Evolutionary conservation across 1,140 invertebrate genomes (phyloP).

Genomic region (Copidosoma floridanum): DNA sequence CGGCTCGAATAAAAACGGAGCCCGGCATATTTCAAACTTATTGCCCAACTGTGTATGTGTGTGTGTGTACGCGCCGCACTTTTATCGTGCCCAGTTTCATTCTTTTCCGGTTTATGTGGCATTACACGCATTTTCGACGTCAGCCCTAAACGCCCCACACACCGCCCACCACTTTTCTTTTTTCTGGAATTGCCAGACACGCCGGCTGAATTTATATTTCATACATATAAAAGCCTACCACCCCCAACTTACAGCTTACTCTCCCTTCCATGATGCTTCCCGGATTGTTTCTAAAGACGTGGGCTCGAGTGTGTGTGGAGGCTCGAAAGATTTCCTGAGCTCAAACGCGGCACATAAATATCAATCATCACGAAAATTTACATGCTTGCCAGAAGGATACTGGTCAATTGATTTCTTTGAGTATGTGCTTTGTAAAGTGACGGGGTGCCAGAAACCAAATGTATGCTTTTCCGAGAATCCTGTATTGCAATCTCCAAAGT

Average conservation of each 20-base stretch:
- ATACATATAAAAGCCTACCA: not conserved
- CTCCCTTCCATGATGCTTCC: not conserved
- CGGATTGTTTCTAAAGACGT: slow-evolving; percentile 10
- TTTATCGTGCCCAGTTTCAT: slow-evolving; percentile 45
- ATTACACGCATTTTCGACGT: slow-evolving; percentile 36
- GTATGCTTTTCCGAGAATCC: too few species aligned
- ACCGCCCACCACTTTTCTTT: too few species aligned
- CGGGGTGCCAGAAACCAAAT: too few species aligned
- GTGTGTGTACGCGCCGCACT: too few species aligned
- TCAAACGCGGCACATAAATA: too few species aligned
- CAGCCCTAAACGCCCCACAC: not conserved
- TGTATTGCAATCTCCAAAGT: too few species aligned
- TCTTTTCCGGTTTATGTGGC: slow-evolving; percentile 38
- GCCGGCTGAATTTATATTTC: not conserved
- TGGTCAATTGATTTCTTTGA: too few species aligned
- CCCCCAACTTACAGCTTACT: too few species aligned
- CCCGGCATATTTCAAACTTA: slow-evolving; percentile 47
- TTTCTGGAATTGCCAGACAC: not conserved
- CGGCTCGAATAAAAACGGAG: slow-evolving; percentile 42
- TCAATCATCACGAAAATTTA: not conserved
- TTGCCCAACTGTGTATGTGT: too few species aligned
- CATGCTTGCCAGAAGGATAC: too few species aligned
- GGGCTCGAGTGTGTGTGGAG: not conserved
- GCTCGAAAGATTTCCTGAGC: not conserved
- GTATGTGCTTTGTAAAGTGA: too few species aligned